Evolutionary conservation across 2,113 vertebrate species (phyloP).

Genomic region (Jacana jacana): DNA sequence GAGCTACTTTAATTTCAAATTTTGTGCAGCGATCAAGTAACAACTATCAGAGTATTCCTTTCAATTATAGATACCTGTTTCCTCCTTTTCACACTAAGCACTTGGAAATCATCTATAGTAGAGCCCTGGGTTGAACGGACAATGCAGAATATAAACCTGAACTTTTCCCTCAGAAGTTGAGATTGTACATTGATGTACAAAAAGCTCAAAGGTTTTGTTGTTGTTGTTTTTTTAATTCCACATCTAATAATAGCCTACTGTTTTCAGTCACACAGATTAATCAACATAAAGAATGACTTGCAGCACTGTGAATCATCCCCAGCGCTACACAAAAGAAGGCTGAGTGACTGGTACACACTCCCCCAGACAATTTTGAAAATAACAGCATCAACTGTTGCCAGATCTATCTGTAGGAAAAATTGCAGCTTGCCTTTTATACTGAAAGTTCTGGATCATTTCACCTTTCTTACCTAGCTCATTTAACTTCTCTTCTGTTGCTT

Average conservation of each 20-base stretch:
- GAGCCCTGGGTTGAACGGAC: not conserved
- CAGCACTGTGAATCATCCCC: constrained; percentile 57
- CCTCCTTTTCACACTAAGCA: not conserved
- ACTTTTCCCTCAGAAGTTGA: not conserved
- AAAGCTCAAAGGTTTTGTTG: not conserved
- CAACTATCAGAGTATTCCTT: not conserved
- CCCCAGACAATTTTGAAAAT: constrained; percentile 61
- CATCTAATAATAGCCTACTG: constrained; percentile 40
- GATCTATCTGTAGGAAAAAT: not conserved
- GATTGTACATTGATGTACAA: not conserved
- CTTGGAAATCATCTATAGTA: not conserved
- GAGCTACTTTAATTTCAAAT: not conserved
- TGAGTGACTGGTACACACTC: constrained; percentile 56
- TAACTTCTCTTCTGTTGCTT: not conserved
- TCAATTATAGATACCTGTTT: not conserved
- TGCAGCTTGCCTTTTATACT: not conserved
- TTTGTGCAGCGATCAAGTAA: not conserved
- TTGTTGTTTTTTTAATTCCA: not conserved
- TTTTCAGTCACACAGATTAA: constrained; percentile 53
- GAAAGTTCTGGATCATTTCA: not conserved
- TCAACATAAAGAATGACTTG: constrained; percentile 45
- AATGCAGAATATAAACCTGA: not conserved
- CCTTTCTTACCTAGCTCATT: not conserved
- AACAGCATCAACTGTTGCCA: constrained; percentile 51
- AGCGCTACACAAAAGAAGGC: constrained; percentile 50